Evolutionary conservation across 2,797 vertebrate species (phyloP), one percentile per base, ranked within the genome.

Genomic region (Halcyon chelicuti): DNA sequence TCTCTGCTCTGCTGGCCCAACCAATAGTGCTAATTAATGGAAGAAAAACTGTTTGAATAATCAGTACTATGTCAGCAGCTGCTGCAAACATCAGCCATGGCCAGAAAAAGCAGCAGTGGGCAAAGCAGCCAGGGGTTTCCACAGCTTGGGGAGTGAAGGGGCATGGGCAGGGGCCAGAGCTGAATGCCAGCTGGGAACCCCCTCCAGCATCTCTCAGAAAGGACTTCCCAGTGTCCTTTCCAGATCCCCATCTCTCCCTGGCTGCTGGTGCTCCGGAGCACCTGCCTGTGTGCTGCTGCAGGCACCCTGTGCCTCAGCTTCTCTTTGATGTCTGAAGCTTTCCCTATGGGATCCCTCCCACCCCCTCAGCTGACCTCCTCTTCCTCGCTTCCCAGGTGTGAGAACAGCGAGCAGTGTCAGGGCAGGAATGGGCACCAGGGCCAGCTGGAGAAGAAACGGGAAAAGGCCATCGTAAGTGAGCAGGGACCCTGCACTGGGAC

Each of bases 381-480:
- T 97, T 91, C 93, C 81, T 96, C 62, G 1, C 94, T 97, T 96
- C 86, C 93, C 97, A 98, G 98, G 95, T 98, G 96, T 88, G 98
- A 98, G 93, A 98, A 94, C 39, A 40, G 94, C 61, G 96, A 98
- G 90, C 94, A 95, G 62, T 98, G 97, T 93, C 97, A 97, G 91
- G 96, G 96, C 6, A 37, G 97, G 91, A 96, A 81, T 25, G 65
- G 95, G 90, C 96, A 96, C 73, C 86, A 72, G 96, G 97, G 97
- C 90, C 98, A 98, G 40, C 84, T 97, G 96, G 98, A 97, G 96
- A 98, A 98, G 96, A 97, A 80, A 95, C 97, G 95, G 91, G 97
- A 98, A 95, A 98, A 98, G 89, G 98, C 98, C 96, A 98, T 98
- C 14, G 98, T 98, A 97, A 98, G 98, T 98, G 93, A 94, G 80